Evolutionary conservation across 2,113 vertebrate genomes (phyloP), one percentile per base, ranked within the genome.

Genomic region (Fregetta grallaria): DNA sequence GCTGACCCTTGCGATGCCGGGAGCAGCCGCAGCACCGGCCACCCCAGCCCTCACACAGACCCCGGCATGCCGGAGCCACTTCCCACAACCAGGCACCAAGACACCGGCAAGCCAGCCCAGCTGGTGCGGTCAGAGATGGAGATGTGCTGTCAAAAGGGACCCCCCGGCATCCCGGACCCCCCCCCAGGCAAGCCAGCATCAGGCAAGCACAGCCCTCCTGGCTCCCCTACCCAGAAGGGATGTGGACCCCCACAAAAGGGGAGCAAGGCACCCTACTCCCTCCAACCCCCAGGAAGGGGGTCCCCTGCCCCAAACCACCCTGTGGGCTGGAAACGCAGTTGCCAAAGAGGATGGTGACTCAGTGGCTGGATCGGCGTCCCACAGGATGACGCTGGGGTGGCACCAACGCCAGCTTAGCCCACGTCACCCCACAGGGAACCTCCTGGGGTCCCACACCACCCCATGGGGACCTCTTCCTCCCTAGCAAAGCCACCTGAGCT

Each of bases 1-100:
- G 89, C 92, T 95, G 96, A 97, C 96, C 81, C 96, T 97, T 97
- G 80, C 52, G 1, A 47, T 91, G 96, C 94, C 85, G 20, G 66
- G 66, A 95, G 62, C 34, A 76, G 77, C 27, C 1, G 0, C 56
- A 66, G 77, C 32, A 21, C 13, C n/a, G 68, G 71, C 72, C 42
- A n/a, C 9, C 18, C 19, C 0, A 2, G 45, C 26, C 63, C 50
- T 42, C 6, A 2, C 2, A 1, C 0, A 2, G n/a, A 79, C 6
- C 62, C 44, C 1, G 0, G 8, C 70, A 78, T 2, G 4, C 10
- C 11, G 3, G 18, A 61, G 62, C 34, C 1, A 2, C 62, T 76
- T 70, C 68, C 79, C 70, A 36, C n/a, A 21, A 49, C 49, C 66
- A 55, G 45, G 74, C 59, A 84, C 67, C 2, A 5, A 86, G 76